Base-by-base conservation (phyloP, 2,888 invertebrate species). In the Osmoderma eremita region DNA sequence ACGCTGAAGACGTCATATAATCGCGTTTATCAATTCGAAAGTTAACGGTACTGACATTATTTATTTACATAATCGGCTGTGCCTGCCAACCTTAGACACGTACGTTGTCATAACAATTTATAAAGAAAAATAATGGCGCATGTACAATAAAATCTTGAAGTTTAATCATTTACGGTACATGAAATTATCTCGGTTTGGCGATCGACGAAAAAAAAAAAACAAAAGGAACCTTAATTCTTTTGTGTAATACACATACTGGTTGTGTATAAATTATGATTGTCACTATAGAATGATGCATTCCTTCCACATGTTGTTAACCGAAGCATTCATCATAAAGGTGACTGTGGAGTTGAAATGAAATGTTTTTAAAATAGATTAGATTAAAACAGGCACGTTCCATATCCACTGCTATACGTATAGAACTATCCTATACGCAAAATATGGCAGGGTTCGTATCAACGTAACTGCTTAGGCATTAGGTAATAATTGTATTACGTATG, bases 61-160 rank as follows among this genome's bases (percentile, higher is more conserved):
- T 48, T 18, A 38, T 53, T 39, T 53, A 53, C 53, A 17, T 17
- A 38, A 48, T 48, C 20, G 48, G 20, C 17, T 17, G 38, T 15
- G n/a, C 17, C 53, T 36, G 30, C 51, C 30, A 51, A 51, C 51
- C 17, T 17, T 12, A 38, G 38, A 53, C 53, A 17, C 53, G 12
- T 12, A 38, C 36, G 38, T 12, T 5, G 18, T 48, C 20, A 48
- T 12, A 12, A 48, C 20, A 12, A 48, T 48, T 48, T 48, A 48
- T 18, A 17, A 45, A 45, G 10, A 17, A 45, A 45, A 45, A 45
- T 48, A 48, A 48, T 48, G 18, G 48, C 48, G 20, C 1, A 20
- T 20, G 0, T 4, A n/a, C 3, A 17, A 45, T 12, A 38, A 38
- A 53, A 20, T 48, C 48, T 20, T 20, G 20, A 20, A 36, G 51